Evolutionary conservation across 2,888 invertebrate species (phyloP).

Genomic region (Aphidius colemani): DNA sequence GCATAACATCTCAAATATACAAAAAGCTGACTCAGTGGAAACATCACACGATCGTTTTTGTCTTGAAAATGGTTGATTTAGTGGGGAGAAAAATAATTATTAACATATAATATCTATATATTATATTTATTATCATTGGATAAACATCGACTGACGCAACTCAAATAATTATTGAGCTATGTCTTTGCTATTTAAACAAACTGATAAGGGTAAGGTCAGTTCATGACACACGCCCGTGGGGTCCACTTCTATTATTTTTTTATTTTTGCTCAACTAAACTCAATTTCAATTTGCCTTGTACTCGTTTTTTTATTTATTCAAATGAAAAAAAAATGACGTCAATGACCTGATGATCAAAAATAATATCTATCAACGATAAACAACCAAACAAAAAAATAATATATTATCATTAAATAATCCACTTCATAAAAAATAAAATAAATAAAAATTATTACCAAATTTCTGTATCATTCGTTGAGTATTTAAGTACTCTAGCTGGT

Average conservation of each 20-base stretch:
- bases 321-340: neutral
- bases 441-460: constrained; percentile 68
- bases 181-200: constrained; percentile 38
- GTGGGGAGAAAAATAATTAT: too few relatives aligned
- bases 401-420: neutral
- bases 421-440: neutral
- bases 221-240: constrained; percentile 31
- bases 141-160: constrained; percentile 57
- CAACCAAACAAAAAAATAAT: neutral
- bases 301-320: neutral
- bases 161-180: constrained; percentile 50
- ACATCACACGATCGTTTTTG: too few relatives aligned
- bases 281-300: too few relatives aligned
- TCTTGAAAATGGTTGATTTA: too few relatives aligned
- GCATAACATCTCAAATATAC: too few relatives aligned
- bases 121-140: constrained; percentile 34
- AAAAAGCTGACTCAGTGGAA: too few relatives aligned
- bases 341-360: too few relatives aligned
- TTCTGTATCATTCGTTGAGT: constrained; percentile 72
- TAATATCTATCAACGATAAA: neutral
- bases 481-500: constrained; percentile 70
- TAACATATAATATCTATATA: too few relatives aligned
- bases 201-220: constrained; percentile 46
- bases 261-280: neutral
- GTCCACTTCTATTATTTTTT: constrained; percentile 31